A percentile compares a stretch with the other conserved stretches of the same genome.
Evolutionary conservation across 2,888 invertebrate species (phyloP).

Genomic region (Brachypterus glaber): DNA sequence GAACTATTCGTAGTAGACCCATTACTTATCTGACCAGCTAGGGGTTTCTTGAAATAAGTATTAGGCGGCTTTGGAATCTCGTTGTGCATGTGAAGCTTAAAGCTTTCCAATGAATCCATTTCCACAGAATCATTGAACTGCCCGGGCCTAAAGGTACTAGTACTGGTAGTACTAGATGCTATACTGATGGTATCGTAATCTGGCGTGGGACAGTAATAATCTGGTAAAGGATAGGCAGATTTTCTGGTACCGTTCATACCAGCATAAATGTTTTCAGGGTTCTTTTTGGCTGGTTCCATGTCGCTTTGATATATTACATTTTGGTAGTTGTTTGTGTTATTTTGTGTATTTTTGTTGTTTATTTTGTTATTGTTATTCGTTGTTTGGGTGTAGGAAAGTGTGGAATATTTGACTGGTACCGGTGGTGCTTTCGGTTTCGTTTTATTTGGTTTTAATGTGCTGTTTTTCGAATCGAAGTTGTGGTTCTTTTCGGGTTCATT

Average conservation of each 20-base stretch:
- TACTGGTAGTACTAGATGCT: conserved; percentile 29
- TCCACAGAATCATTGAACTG: conserved; percentile 51
- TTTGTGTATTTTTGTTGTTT: neutral
- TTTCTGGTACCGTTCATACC: no score
- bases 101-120: conserved; percentile 67
- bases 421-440: conserved; percentile 35
- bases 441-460: conserved; percentile 26
- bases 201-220: conserved; percentile 41
- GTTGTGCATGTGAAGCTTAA: conserved; percentile 56
- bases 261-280: neutral
- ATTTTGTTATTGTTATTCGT: no score
- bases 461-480: no score
- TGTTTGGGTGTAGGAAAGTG: conserved; percentile 29
- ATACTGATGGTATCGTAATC: conserved; percentile 46
- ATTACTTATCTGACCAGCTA: conserved; percentile 28
- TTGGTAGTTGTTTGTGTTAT: neutral
- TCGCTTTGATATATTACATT: neutral
- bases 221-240: neutral
- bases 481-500: conserved; percentile 7
- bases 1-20: conserved; percentile 32
- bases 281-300: no score
- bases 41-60: conserved; percentile 48
- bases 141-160: conserved; percentile 18
- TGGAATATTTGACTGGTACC: conserved; percentile 37
- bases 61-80: conserved; percentile 58